Conservation (phyloP, 2,888 invertebrate species). For the Spodoptera littoralis region DNA sequence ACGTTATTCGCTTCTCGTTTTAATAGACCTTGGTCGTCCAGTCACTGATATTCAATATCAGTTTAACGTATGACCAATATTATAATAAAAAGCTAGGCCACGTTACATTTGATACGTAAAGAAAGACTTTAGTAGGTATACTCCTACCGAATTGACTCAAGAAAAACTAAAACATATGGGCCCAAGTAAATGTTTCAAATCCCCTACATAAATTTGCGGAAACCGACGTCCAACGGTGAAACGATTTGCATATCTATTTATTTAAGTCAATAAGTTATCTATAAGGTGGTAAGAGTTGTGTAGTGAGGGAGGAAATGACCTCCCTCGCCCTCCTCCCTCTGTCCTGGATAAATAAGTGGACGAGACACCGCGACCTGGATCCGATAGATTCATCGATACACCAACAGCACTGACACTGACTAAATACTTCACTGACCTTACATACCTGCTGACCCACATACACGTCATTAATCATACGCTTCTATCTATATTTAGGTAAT, state of each 20-base stretch:
- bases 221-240: conserved; percentile 2
- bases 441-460: conserved; percentile 43
- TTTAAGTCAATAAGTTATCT: conserved; percentile 29
- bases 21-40: too few relatives aligned
- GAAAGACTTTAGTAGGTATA: too few relatives aligned
- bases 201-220: conserved; percentile 7
- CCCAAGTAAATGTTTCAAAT: too few relatives aligned
- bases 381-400: conserved; percentile 42
- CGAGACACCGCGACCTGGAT: conserved; percentile 45
- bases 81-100: not conserved
- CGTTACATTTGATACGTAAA: not conserved
- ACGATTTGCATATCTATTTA: conserved; percentile 37
- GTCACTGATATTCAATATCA: not conserved
- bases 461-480: not conserved
- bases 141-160: not conserved
- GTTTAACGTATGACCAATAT: not conserved
- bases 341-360: conserved; percentile 65
- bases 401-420: conserved; percentile 7
- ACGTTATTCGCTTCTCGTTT: too few relatives aligned
- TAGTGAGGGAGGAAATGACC: conserved; percentile 55
- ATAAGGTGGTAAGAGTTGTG: conserved; percentile 43
- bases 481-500: too few relatives aligned
- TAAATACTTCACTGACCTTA: conserved; percentile 17
- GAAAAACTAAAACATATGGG: not conserved
- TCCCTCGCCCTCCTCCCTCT: conserved; percentile 35